Evolutionary conservation across 2,888 invertebrate species (phyloP).

Genomic region (Diabrotica balteata): DNA sequence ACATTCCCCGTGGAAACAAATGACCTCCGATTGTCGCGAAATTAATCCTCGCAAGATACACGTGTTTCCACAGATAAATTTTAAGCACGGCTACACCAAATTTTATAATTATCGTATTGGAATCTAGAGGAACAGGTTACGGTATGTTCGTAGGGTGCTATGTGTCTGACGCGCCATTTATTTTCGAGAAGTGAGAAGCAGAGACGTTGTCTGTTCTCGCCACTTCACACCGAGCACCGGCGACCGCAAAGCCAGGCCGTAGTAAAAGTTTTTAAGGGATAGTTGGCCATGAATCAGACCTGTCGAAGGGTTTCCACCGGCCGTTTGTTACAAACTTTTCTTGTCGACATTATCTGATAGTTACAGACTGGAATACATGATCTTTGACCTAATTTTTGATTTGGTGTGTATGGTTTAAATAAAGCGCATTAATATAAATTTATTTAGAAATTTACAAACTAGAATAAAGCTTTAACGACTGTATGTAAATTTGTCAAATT

Average conservation of each 20-base stretch:
- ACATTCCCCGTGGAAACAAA: constrained; percentile 47
- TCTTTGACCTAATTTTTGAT: no score
- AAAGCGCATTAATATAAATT: no score
- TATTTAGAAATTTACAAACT: no score
- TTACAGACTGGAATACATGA: no score
- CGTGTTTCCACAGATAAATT: constrained; percentile 51
- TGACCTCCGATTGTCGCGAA: constrained; percentile 45
- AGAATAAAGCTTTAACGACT: no score
- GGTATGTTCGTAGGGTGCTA: constrained; percentile 50
- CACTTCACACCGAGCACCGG: constrained; percentile 28
- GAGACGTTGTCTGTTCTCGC: constrained; percentile 47
- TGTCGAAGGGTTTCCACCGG: neutral
- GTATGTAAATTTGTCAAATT: no score
- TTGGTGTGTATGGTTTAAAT: no score
- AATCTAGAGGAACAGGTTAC: constrained; percentile 59
- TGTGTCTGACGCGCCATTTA: constrained; percentile 55
- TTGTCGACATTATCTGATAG: no score
- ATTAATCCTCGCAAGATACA: constrained; percentile 50
- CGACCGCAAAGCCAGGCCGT: neutral
- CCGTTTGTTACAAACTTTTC: neutral
- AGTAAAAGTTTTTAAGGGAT: constrained; percentile 1
- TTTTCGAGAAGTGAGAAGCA: constrained; percentile 48
- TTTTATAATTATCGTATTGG: constrained; percentile 59
- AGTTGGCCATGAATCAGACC: neutral
- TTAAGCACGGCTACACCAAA: constrained; percentile 54